Base-by-base conservation (phyloP, 1,140 invertebrate genomes). In the Hycleus phaleratus region DNA sequence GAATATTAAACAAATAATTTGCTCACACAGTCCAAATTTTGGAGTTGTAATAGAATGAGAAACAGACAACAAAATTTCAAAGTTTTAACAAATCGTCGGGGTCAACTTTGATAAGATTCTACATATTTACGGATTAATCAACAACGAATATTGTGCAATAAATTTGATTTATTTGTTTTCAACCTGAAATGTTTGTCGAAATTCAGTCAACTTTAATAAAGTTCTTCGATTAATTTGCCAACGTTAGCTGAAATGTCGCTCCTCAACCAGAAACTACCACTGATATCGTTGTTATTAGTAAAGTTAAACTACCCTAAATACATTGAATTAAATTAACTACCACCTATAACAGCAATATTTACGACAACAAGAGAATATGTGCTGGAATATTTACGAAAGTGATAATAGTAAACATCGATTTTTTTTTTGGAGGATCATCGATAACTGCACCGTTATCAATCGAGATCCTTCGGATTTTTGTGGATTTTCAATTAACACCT, bases 361-460 rank as follows among this genome's bases (percentile, higher is more conserved):
- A 53, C 51, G 43, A 53, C 51, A 53, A 48, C 48, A 56, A 56
- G 46, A 56, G 46, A 56, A 48, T 49, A 56, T 56, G 54, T 56
- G 54, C 54, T 56, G 26, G 40, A 56, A 11, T 56, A 56, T 25
- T 53, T 56, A 56, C 46, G 54, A 56, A 56, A 44, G 54, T 56
- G 54, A 32, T 48, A 26, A 32, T 18, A 18, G 18, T 32, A 56
- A 56, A 56, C 54, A 56, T 56, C 54, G 40, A 56, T 56, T 56
- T 49, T 56, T 61, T 61, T 32, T 32, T 32, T 32, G 56, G 49
- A 32, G 51, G 42, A 56, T 47, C 12, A 45, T 53, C 45, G 59
- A 61, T 47, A 61, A 56, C 59, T 61, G 59, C 59, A 61, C 59
- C 59, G 46, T 60, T 50, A 47, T 51, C 59, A 47, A 53, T 45